phyloP scores from a whole-genome alignment of 2,797 vertebrate genomes.

The Acanthurus tractus region DNA sequence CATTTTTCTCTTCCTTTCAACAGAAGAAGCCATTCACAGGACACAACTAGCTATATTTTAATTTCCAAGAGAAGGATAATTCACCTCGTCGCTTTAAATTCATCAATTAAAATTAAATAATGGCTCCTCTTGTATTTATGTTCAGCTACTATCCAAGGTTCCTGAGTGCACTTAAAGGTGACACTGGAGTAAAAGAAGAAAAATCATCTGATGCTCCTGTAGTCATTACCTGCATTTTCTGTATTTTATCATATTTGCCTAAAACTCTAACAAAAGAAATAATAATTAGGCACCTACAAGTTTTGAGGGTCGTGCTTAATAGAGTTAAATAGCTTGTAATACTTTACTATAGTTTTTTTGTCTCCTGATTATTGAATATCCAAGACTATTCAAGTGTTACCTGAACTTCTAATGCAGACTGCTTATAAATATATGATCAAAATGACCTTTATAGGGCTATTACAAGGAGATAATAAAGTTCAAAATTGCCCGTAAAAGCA shows the following conservation, averaged over 20 bases:
- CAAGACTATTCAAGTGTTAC: constrained; percentile 15
- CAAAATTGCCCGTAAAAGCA: constrained; percentile 26
- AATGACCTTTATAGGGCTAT: constrained; percentile 35
- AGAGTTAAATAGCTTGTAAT: constrained; percentile 16
- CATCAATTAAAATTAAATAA: constrained; percentile 71
- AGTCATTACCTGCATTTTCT: constrained; percentile 7
- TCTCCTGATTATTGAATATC: neutral
- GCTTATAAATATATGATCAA: constrained; percentile 56
- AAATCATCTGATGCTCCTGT: constrained; percentile 22
- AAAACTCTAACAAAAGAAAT: neutral
- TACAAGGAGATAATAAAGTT: constrained; percentile 33
- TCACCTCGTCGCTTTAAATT: constrained; percentile 76
- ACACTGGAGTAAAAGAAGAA: constrained; percentile 31
- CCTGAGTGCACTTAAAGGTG: constrained; percentile 39
- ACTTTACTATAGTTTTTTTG: constrained; percentile 11
- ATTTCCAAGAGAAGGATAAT: constrained; percentile 71
- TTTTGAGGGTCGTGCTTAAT: constrained; percentile 8
- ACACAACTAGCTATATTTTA: constrained; percentile 71
- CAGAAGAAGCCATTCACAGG: constrained; percentile 49
- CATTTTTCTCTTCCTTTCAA: constrained; percentile 74
- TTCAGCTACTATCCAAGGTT: constrained; percentile 50
- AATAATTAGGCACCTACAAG: neutral
- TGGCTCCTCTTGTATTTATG: constrained; percentile 58
- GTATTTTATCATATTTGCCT: neutral
- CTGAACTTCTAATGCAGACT: constrained; percentile 35